phyloP scores from a whole-genome alignment of 1,140 invertebrate genomes.

The Stenopsyche tienmushanensis region DNA sequence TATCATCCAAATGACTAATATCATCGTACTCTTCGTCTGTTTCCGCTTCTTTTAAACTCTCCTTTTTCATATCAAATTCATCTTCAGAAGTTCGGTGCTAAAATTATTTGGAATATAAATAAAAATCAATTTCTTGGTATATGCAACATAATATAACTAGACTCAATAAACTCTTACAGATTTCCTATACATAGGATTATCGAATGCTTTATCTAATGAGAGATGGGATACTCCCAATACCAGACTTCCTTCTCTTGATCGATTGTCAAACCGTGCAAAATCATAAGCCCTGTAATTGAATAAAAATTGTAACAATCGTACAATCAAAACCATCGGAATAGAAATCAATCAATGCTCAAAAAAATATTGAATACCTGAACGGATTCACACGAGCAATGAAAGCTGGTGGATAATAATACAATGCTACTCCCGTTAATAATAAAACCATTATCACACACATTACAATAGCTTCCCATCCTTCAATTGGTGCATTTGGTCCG shows the following conservation, averaged over 20 bases:
- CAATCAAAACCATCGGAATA: too few relatives aligned
- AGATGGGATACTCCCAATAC: slow-evolving; percentile 32
- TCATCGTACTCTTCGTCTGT: slow-evolving; percentile 6
- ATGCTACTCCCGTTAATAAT: slow-evolving; percentile 8
- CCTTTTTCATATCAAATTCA: slow-evolving; percentile 6
- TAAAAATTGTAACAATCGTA: too few relatives aligned
- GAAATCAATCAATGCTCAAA: too few relatives aligned
- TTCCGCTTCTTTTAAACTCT: slow-evolving; percentile 5
- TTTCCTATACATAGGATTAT: slow-evolving; percentile 33
- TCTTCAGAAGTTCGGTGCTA: slow-evolving; percentile 12
- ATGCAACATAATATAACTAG: neutral
- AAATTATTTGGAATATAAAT: too few relatives aligned
- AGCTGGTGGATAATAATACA: slow-evolving; percentile 29
- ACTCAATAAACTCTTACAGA: slow-evolving; percentile 13
- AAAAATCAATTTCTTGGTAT: neutral
- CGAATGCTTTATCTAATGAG: slow-evolving; percentile 34
- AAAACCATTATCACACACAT: slow-evolving; percentile 13
- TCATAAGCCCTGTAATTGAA: slow-evolving; percentile 24
- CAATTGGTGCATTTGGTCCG: neutral
- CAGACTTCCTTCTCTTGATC: slow-evolving; percentile 35
- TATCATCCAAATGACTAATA: too few relatives aligned
- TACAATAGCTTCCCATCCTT: slow-evolving; percentile 25
- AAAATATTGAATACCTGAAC: too few relatives aligned
- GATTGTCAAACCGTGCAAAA: slow-evolving; percentile 37
- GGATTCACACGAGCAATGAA: too few relatives aligned